A percentile compares a stretch with the other conserved stretches of the same genome.
Evolutionary conservation across 1,140 invertebrate genomes (phyloP).

Genomic region (Pissodes strobi): DNA sequence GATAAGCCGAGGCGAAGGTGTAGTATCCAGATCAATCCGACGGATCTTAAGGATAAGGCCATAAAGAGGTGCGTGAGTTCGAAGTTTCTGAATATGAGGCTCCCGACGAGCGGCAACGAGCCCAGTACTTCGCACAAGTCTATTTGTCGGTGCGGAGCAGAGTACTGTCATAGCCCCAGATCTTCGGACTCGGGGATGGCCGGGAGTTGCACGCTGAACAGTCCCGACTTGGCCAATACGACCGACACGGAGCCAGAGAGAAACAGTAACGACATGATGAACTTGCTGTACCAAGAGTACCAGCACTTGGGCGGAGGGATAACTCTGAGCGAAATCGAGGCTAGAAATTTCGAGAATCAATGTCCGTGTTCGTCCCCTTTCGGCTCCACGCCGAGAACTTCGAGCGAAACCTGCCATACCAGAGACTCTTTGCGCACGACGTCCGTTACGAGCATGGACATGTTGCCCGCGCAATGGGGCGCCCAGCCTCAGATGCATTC

Average conservation of each 20-base stretch:
- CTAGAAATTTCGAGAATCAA: conserved; percentile 68
- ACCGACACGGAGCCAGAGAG: conserved; percentile 26
- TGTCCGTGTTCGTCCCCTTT: conserved; percentile 75
- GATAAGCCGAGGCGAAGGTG: conserved; percentile 50
- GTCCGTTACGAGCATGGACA: conserved; percentile 58
- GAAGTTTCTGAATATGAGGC: conserved; percentile 55
- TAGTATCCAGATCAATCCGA: conserved; percentile 48
- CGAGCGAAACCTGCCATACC: conserved; percentile 58
- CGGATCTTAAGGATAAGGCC: conserved; percentile 34
- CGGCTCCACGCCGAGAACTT: conserved; percentile 68
- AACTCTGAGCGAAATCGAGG: conserved; percentile 65
- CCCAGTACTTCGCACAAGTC: conserved; percentile 4
- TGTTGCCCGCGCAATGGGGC: conserved; percentile 55
- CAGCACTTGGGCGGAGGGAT: conserved; percentile 36
- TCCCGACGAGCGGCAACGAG: conserved; percentile 22
- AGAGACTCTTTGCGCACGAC: conserved; percentile 58
- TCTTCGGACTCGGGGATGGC: conserved; percentile 85
- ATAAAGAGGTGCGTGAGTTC: conserved; percentile 59
- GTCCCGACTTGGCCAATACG: conserved; percentile 61
- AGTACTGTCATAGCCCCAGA: conserved; percentile 63
- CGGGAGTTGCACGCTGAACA: conserved; percentile 73
- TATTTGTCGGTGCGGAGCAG: conserved; percentile 65
- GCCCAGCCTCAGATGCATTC: conserved; percentile 51
- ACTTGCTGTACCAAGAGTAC: conserved; percentile 32
- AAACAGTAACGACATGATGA: conserved; percentile 34